A percentile compares a stretch with the other conserved stretches of the same genome.
Conservation (phyloP, 2,888 invertebrate genomes). For the Idaea biselata region DNA sequence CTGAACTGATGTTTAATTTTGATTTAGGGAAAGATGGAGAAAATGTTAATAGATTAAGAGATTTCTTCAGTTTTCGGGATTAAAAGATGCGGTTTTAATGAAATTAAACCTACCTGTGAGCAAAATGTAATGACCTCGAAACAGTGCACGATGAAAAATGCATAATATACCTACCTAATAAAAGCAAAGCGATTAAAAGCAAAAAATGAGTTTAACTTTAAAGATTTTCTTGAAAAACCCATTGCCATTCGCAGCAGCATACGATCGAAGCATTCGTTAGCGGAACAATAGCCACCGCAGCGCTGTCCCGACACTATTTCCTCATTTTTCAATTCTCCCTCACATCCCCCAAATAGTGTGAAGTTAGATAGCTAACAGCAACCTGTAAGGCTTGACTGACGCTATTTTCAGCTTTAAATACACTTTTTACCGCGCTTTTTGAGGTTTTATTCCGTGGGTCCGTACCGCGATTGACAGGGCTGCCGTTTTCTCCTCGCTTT, state of each 20-base stretch:
- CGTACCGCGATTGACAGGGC: slow-evolving; percentile 52
- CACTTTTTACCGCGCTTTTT: slow-evolving; percentile 36
- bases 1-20: too few relatives aligned
- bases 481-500: slow-evolving; percentile 47
- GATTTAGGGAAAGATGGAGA: too few relatives aligned
- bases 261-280: slow-evolving; percentile 26
- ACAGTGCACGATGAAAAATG: too few relatives aligned
- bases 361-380: slow-evolving; percentile 47
- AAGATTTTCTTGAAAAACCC: background rate
- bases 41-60: too few relatives aligned
- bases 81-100: too few relatives aligned
- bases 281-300: slow-evolving; percentile 21
- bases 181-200: background rate
- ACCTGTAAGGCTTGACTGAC: slow-evolving; percentile 39
- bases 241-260: slow-evolving; percentile 23
- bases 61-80: too few relatives aligned
- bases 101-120: too few relatives aligned
- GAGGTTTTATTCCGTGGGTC: slow-evolving; percentile 15
- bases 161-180: background rate
- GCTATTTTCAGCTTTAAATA: slow-evolving; percentile 58
- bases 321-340: slow-evolving; percentile 31
- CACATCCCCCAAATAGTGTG: slow-evolving; percentile 43
- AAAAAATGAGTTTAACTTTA: background rate
- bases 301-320: slow-evolving; percentile 28
- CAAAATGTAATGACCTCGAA: too few relatives aligned